Evolutionary conservation across 1,140 invertebrate genomes (phyloP).

Genomic region (Chelonus insularis): DNA sequence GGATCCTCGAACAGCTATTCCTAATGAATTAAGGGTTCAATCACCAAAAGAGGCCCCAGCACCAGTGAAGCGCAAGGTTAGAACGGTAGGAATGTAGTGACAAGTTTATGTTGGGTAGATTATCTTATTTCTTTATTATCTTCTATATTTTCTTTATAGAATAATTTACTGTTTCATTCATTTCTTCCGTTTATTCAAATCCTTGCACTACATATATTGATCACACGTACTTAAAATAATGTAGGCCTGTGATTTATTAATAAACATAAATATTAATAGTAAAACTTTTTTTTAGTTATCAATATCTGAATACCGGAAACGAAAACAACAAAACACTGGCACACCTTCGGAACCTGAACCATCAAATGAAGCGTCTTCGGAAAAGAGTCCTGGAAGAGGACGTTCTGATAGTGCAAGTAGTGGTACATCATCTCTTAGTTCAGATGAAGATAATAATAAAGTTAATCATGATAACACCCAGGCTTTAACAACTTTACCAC

Average conservation of each 20-base stretch:
- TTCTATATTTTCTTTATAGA: too few species aligned
- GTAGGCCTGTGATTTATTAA: too few species aligned
- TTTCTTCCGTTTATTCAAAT: background rate
- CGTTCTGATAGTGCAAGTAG: conserved; percentile 62
- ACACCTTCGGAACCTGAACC: conserved; percentile 52
- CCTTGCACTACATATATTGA: too few species aligned
- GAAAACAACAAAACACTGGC: conserved; percentile 62
- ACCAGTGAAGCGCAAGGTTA: conserved; percentile 62
- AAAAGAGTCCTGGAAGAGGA: conserved; percentile 47
- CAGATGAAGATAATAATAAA: conserved; percentile 59
- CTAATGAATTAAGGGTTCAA: conserved; percentile 46
- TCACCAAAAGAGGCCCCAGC: conserved; percentile 41
- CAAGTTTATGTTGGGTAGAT: conserved; percentile 29
- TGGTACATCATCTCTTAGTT: conserved; percentile 59
- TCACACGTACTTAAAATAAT: too few species aligned
- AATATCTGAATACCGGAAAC: conserved; percentile 72
- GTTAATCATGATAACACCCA: conserved; percentile 41
- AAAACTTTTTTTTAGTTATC: conserved; percentile 66
- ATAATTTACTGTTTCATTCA: too few species aligned
- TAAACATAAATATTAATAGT: background rate
- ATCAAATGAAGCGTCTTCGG: conserved; percentile 45
- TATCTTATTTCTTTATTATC: conserved; percentile 31
- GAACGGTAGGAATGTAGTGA: conserved; percentile 41
- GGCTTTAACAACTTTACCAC: conserved; percentile 47
- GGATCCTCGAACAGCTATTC: conserved; percentile 54